Percentiles rank a stretch among this genome's conserved stretches.
Evolutionary conservation across 2,888 invertebrate genomes (phyloP).

Genomic region (Xestia xanthographa): DNA sequence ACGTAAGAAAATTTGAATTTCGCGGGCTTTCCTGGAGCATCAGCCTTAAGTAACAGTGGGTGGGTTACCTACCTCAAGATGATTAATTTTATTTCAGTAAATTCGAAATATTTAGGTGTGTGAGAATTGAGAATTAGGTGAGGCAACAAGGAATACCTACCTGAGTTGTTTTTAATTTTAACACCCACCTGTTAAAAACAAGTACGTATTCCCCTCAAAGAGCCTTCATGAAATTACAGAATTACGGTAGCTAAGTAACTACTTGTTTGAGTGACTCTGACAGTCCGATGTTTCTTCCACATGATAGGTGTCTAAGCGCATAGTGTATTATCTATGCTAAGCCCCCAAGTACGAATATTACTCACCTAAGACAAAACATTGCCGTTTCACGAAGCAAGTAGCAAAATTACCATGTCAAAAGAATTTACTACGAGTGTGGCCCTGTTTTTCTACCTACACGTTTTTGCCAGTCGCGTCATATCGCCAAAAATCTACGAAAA

Average conservation of each 20-base stretch:
- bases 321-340: too few relatives aligned
- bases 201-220: background rate
- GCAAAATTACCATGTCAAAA: constrained; percentile 85
- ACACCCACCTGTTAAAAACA: too few relatives aligned
- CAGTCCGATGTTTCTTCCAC: background rate
- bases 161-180: too few relatives aligned
- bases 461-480: constrained; percentile 75
- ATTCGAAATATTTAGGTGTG: background rate
- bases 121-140: background rate
- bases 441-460: constrained; percentile 75
- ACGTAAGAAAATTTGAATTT: too few relatives aligned
- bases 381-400: constrained; percentile 71
- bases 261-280: constrained; percentile 5
- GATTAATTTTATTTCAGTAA: background rate
- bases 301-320: too few relatives aligned
- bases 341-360: constrained; percentile 24
- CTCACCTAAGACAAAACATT: constrained; percentile 44
- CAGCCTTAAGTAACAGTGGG: background rate
- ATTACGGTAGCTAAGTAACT: background rate
- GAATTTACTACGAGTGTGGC: constrained; percentile 78
- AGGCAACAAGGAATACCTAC: background rate
- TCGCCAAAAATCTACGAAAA: constrained; percentile 75
- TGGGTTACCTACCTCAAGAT: background rate
- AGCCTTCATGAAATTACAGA: background rate
- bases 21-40: too few relatives aligned